Conservation (phyloP, 2,797 vertebrate genomes). For the Xerus rutilus region DNA sequence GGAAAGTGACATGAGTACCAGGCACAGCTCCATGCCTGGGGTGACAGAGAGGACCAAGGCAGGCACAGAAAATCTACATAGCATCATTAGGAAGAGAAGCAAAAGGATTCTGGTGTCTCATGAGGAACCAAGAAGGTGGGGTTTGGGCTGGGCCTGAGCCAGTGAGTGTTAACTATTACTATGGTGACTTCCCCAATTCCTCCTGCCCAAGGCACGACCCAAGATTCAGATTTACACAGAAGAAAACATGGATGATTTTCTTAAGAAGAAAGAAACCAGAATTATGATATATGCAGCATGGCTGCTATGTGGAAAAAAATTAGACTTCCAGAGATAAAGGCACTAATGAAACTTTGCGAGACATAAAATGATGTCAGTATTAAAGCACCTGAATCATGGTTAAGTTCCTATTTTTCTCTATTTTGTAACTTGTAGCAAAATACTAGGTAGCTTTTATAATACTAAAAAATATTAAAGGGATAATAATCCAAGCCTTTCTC, state of each 20-base stretch:
- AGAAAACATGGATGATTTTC: conserved; percentile 16
- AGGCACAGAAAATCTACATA: not conserved
- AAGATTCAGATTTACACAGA: not conserved
- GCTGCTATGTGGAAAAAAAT: conserved; percentile 19
- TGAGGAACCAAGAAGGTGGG: not conserved
- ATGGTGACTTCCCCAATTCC: not conserved
- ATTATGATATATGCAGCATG: not conserved
- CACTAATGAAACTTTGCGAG: conserved; percentile 32
- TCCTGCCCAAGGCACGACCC: not conserved
- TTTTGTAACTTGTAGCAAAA: conserved; percentile 55
- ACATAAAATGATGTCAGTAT: conserved; percentile 14
- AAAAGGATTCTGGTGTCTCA: not conserved
- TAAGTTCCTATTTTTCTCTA: conserved; percentile 45
- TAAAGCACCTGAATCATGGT: not conserved
- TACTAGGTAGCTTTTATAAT: conserved; percentile 33
- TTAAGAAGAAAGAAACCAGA: not conserved
- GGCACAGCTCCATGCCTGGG: not conserved
- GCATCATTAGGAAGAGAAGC: not conserved
- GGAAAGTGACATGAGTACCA: not conserved
- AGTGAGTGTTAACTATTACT: not conserved
- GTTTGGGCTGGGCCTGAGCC: not conserved
- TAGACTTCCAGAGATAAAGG: conserved; percentile 48
- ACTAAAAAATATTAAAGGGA: conserved; percentile 19
- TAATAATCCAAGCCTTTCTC: conserved; percentile 72
- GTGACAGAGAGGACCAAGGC: not conserved